Evolutionary conservation across 2,797 vertebrate species (phyloP).

Genomic region (Muscicapa comitata): DNA sequence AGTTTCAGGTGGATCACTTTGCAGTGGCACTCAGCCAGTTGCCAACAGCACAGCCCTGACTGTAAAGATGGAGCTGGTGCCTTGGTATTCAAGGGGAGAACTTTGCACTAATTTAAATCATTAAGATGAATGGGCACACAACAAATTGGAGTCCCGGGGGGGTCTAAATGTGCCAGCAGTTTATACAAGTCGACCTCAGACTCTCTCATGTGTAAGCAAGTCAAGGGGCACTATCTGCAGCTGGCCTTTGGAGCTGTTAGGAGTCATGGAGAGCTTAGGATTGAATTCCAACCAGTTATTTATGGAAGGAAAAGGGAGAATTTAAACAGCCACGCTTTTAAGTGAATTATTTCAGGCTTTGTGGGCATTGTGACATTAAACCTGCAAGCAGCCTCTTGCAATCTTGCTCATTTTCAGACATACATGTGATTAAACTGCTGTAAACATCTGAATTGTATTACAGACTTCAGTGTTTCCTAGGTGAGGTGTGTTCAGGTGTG

Average conservation of each 20-base stretch:
- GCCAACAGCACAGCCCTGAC: neutral
- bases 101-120: neutral
- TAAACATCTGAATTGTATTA: neutral
- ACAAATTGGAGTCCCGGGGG: neutral
- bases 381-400: neutral
- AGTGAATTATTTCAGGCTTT: neutral
- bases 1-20: neutral
- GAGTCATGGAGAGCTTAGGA: neutral
- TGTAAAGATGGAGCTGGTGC: neutral
- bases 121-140: neutral
- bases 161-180: neutral
- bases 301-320: neutral
- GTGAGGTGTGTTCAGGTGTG: neutral
- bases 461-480: neutral
- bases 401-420: neutral
- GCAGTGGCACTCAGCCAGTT: neutral
- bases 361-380: neutral
- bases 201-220: neutral
- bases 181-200: neutral
- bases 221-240: conserved; percentile 30
- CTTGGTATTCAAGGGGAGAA: neutral
- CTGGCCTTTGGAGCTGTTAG: neutral
- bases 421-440: neutral
- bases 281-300: neutral
- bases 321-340: neutral